Percentiles rank a stretch among this genome's conserved stretches.
Conservation (phyloP, 2,888 invertebrate genomes). For the Mantis religiosa region DNA sequence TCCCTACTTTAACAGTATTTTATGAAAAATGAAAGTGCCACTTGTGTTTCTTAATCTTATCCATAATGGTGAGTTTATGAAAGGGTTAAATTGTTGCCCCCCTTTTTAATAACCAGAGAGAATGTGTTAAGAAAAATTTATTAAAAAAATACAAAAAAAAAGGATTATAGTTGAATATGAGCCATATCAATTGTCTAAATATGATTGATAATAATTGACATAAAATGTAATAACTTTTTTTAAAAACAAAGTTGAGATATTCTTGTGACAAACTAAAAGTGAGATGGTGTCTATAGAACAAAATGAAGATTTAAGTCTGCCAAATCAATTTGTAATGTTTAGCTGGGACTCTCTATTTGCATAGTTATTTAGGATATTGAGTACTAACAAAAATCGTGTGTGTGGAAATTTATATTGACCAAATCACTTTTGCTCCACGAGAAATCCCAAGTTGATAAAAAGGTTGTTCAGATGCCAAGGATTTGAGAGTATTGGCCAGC, state of each 20-base stretch:
- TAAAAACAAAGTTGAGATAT: slow-evolving; percentile 14
- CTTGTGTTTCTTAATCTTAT: slow-evolving; percentile 55
- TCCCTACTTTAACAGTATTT: slow-evolving; percentile 63
- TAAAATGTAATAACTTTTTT: slow-evolving; percentile 25
- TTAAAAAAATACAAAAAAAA: slow-evolving; percentile 27
- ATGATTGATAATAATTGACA: slow-evolving; percentile 28
- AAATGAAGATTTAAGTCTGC: slow-evolving; percentile 27
- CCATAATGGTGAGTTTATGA: slow-evolving; percentile 19
- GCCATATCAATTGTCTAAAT: slow-evolving; percentile 34
- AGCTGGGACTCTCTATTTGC: slow-evolving; percentile 20
- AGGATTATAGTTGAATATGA: slow-evolving; percentile 24
- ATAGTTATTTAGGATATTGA: slow-evolving; percentile 13
- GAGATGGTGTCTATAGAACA: slow-evolving; percentile 28
- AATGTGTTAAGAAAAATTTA: slow-evolving; percentile 6
- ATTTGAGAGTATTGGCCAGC: slow-evolving; percentile 21
- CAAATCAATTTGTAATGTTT: slow-evolving; percentile 29
- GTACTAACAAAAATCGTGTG: neutral
- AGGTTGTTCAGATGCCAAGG: slow-evolving; percentile 18
- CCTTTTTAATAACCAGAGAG: slow-evolving; percentile 25
- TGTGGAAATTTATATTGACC: slow-evolving; percentile 20
- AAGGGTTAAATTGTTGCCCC: slow-evolving; percentile 22
- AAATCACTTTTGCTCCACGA: slow-evolving; percentile 25
- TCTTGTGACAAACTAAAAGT: slow-evolving; percentile 25
- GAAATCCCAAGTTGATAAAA: neutral
- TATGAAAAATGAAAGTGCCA: slow-evolving; percentile 68